Conservation (phyloP, 2,797 vertebrate species). For the Cichlasoma orientale region DNA sequence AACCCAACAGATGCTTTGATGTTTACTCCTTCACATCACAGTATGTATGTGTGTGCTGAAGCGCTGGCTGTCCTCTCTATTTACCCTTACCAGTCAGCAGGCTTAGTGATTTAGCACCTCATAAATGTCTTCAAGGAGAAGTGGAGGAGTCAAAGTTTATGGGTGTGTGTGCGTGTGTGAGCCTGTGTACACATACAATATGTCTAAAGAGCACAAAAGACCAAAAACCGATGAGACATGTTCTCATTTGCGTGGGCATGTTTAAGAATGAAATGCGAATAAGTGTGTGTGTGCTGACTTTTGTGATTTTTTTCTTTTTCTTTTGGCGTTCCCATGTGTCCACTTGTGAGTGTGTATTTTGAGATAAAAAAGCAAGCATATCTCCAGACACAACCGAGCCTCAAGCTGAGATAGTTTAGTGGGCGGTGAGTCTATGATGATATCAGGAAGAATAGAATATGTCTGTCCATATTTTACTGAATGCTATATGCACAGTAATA, state of each 20-base stretch:
- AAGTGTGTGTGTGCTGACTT: conserved; percentile 5
- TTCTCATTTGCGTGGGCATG: conserved; percentile 23
- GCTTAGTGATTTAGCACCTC: conserved; percentile 51
- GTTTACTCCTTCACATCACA: not conserved
- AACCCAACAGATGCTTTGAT: conserved; percentile 5
- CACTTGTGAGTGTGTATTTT: not conserved
- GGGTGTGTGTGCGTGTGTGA: not conserved
- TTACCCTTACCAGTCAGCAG: conserved; percentile 40
- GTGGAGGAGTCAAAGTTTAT: conserved; percentile 2
- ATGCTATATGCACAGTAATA: conserved; percentile 6
- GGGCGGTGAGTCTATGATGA: conserved; percentile 32
- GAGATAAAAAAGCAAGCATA: conserved; percentile 31
- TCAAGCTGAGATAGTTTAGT: conserved; percentile 43
- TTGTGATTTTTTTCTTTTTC: not conserved
- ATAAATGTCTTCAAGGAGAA: conserved; percentile 52
- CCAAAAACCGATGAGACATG: conserved; percentile 11
- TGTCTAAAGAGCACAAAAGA: conserved; percentile 1
- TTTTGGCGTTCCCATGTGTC: not conserved
- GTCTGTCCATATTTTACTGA: conserved; percentile 13
- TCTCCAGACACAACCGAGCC: conserved; percentile 43
- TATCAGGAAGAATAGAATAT: conserved; percentile 20
- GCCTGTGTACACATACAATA: not conserved
- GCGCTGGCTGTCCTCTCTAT: conserved; percentile 34
- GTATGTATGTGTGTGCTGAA: conserved; percentile 13
- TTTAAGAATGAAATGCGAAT: conserved; percentile 48